Percentiles rank a stretch among this genome's conserved stretches.
phyloP scores from a whole-genome alignment of 1,140 invertebrate genomes.

The Drosophila paulistorum region DNA sequence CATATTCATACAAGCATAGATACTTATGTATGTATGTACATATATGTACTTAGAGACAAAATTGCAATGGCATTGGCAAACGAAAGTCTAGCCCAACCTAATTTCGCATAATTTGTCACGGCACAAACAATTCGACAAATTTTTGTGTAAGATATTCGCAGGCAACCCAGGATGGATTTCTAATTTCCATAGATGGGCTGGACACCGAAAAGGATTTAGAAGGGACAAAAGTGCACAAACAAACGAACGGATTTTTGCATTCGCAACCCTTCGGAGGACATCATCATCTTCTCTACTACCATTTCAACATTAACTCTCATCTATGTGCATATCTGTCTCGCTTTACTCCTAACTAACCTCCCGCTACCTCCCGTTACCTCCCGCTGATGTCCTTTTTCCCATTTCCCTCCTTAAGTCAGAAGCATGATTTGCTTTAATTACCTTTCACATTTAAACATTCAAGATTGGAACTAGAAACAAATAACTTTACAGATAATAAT shows the following conservation, averaged over 20 bases:
- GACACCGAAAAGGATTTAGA: slow-evolving; percentile 63
- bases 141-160: slow-evolving; percentile 45
- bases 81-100: slow-evolving; percentile 60
- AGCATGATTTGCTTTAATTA: slow-evolving; percentile 41
- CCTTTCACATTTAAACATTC: neutral
- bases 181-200: slow-evolving; percentile 29
- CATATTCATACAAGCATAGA: no score
- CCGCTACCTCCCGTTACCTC: slow-evolving; percentile 4
- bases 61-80: slow-evolving; percentile 44
- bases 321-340: neutral
- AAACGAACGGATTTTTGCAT: slow-evolving; percentile 77
- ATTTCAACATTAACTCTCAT: slow-evolving; percentile 1
- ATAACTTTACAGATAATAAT: neutral
- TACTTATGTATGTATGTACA: no score
- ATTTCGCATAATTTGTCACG: slow-evolving; percentile 79
- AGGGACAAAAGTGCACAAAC: slow-evolving; percentile 64
- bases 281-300: slow-evolving; percentile 18
- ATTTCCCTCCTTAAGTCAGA: slow-evolving; percentile 15
- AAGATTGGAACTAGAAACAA: no score
- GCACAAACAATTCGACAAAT: slow-evolving; percentile 68
- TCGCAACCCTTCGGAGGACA: slow-evolving; percentile 63
- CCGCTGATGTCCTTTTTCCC: slow-evolving; percentile 4
- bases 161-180: slow-evolving; percentile 8
- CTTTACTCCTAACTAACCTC: slow-evolving; percentile 1
- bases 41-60: neutral